These are phyloP conservation scores for Xestia sexstrigata DNA, from an alignment of 2,888 invertebrate species.

Conservation along the genomic window DNA sequence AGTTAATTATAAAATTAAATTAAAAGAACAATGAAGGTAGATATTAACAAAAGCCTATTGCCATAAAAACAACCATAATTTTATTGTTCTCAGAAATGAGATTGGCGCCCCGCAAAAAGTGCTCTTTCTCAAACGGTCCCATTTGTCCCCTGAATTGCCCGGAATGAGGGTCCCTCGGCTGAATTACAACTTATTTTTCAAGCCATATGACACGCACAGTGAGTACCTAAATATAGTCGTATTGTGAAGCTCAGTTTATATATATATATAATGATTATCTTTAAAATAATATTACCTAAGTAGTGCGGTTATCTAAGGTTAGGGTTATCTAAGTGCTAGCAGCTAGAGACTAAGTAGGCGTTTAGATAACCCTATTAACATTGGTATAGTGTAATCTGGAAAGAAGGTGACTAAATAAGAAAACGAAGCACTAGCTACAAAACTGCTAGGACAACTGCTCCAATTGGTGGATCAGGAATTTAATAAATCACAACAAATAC, in stretches of 20 bases:
- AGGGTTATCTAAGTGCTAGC: constrained; percentile 5
- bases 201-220: constrained; percentile 73
- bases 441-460: background rate
- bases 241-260: constrained; percentile 2
- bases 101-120: constrained; percentile 79
- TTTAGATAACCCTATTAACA: constrained; percentile 1
- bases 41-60: constrained; percentile 58
- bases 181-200: constrained; percentile 81
- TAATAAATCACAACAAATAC: background rate
- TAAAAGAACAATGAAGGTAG: constrained; percentile 30
- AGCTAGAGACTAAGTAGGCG: background rate
- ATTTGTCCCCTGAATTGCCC: constrained; percentile 78
- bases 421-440: constrained; percentile 22
- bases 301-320: constrained; percentile 3
- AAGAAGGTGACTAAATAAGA: background rate
- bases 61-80: constrained; percentile 68
- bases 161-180: constrained; percentile 77
- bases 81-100: constrained; percentile 75
- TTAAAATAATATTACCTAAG: background rate
- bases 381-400: constrained; percentile 19
- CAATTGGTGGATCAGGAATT: constrained; percentile 13
- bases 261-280: background rate
- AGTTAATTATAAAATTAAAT: constrained; percentile 34
- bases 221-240: constrained; percentile 12
- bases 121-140: constrained; percentile 76